phyloP scores from a whole-genome alignment of 2,113 vertebrate genomes.

The Desmodus rotundus region DNA sequence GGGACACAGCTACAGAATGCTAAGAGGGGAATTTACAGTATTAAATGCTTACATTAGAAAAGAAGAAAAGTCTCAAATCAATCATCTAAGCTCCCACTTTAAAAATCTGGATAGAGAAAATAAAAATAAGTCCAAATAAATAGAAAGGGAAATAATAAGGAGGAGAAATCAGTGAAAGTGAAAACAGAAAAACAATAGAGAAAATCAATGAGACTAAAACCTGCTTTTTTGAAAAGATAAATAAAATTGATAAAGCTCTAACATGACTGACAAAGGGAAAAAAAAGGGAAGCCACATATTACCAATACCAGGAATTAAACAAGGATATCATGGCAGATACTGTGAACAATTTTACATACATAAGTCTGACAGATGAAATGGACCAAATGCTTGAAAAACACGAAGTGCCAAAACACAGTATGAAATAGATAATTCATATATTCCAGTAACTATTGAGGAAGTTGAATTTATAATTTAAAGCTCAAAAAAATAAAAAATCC shows the following conservation, averaged over 20 bases:
- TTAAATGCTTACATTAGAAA: background rate
- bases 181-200: background rate
- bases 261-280: background rate
- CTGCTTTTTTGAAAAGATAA: background rate
- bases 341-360: background rate
- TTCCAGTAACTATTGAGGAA: background rate
- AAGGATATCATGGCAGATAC: background rate
- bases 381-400: background rate
- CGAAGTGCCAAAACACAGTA: background rate
- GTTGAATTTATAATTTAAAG: background rate
- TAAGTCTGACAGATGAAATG: background rate
- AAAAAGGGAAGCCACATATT: background rate
- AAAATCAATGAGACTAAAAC: background rate
- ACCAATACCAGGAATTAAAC: background rate
- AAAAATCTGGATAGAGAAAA: background rate
- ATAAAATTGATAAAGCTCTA: background rate
- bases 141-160: conserved; percentile 10
- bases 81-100: background rate
- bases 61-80: background rate
- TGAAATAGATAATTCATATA: background rate
- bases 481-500: background rate
- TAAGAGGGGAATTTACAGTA: background rate
- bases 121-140: background rate
- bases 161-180: background rate
- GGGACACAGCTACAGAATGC: background rate